Base-by-base conservation (phyloP, 2,888 invertebrate genomes). In the Scaptomyza caliginosa region DNA sequence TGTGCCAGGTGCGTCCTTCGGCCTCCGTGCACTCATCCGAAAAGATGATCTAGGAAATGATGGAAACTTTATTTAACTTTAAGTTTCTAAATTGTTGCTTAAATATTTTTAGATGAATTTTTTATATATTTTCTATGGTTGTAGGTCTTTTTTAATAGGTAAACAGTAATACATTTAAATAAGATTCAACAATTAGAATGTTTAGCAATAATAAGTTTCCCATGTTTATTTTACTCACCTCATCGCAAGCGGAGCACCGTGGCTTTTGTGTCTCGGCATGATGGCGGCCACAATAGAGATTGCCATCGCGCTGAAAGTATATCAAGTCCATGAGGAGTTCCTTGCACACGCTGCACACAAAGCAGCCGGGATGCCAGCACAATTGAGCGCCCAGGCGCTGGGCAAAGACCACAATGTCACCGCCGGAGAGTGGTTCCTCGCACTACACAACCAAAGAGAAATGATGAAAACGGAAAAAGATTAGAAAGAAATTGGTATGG, bases 1-100 rank as follows among this genome's bases (percentile, higher is more conserved):
- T 98, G 92, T 99, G 99, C 99, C 99, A 99, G 23, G 98, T 98
- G 68, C 97, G 93, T 0, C 99, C 99, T 90, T 99, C 99, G 0
- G 99, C 99, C 92, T 99, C 99, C 7, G 99, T 99, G 92, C 99
- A 99, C 92, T 99, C 99, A 92, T 99, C 99, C 1, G 99, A 98
- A 79, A 99, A 94, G 88, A 99, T 99, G 68, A 99, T 97, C 97
- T 98, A 3, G 8, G 2, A 1, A n/a, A n/a, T n/a, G n/a, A n/a
- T n/a, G n/a, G n/a, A n/a, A n/a, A n/a, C n/a, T n/a, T n/a, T n/a
- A n/a, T n/a, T n/a, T 21, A 4, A 21, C 3, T 21, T 21, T 21
- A 21, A 21, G 21, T 21, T 21, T 21, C 4, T 3, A 21, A 21
- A 21, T 21, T 21, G 4, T 2, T 21, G 4, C 3, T 3, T 21